phyloP scores from a whole-genome alignment of 2,113 vertebrate genomes.

The Sinocyclocheilus anshuiensis region DNA sequence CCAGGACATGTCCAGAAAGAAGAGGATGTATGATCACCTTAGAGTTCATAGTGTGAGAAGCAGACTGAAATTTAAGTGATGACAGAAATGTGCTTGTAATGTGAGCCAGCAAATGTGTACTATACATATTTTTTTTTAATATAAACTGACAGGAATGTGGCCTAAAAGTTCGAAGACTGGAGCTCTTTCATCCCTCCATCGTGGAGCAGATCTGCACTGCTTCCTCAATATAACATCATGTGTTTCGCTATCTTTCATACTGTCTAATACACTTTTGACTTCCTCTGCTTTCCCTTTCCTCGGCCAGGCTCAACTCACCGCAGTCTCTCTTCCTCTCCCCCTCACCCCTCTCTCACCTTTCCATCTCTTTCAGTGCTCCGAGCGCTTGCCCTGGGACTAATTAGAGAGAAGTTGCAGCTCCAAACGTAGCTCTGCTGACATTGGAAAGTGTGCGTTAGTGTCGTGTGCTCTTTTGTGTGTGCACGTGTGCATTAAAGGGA shows the following conservation, averaged over 20 bases:
- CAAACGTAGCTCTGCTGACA: conserved; percentile 23
- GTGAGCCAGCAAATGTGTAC: not conserved
- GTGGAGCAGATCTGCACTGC: not conserved
- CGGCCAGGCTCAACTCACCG: not conserved
- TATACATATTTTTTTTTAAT: not conserved
- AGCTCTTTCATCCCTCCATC: not conserved
- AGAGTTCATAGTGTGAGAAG: no score
- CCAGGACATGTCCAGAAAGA: no score
- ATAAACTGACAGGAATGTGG: not conserved
- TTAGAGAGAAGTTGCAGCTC: conserved; percentile 42
- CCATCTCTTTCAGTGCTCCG: conserved; percentile 19
- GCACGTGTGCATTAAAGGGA: conserved; percentile 17
- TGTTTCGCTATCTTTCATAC: not conserved
- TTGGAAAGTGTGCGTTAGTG: conserved; percentile 10
- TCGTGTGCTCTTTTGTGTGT: conserved; percentile 15
- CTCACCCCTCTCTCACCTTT: conserved; percentile 14
- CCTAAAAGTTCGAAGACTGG: not conserved
- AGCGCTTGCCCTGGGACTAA: conserved; percentile 46
- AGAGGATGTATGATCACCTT: no score
- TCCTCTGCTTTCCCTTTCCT: not conserved
- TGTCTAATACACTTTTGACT: not conserved
- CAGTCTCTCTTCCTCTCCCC: not conserved
- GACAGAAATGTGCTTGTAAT: not conserved
- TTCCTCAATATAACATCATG: not conserved
- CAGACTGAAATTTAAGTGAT: no score